These are phyloP conservation scores for Hyles vespertilio DNA, from an alignment of 1,140 invertebrate species.

Conservation along the genomic window DNA sequence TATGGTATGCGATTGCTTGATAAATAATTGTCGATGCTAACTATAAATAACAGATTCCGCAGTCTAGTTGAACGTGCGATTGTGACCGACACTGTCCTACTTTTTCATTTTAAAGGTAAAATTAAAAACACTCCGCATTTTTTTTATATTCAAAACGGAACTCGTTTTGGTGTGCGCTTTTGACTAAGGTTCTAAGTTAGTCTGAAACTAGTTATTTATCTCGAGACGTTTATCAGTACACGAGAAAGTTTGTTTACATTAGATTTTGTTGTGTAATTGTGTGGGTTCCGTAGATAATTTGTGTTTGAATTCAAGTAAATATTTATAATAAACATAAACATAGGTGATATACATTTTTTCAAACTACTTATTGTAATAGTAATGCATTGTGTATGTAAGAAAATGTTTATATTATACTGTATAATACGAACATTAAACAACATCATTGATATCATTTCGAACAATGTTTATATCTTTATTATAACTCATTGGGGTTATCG, in stretches of 20 bases:
- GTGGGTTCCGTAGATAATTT: too few relatives aligned
- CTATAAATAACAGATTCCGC: constrained; percentile 22
- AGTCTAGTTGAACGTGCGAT: constrained; percentile 14
- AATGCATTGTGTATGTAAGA: too few relatives aligned
- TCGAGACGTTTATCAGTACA: neutral
- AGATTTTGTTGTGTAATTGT: neutral
- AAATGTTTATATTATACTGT: too few relatives aligned
- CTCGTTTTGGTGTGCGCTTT: too few relatives aligned
- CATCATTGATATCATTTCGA: too few relatives aligned
- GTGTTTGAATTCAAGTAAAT: too few relatives aligned
- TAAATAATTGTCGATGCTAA: constrained; percentile 27
- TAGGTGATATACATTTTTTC: too few relatives aligned
- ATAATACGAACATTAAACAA: too few relatives aligned
- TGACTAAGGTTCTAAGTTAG: neutral
- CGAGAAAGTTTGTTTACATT: constrained; percentile 3
- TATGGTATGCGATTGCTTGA: constrained; percentile 25
- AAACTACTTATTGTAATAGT: too few relatives aligned
- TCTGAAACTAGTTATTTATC: constrained; percentile 3
- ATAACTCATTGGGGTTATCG: too few relatives aligned
- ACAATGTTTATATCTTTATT: too few relatives aligned
- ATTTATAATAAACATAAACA: too few relatives aligned
- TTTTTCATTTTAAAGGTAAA: constrained; percentile 16
- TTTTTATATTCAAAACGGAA: neutral
- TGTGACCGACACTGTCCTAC: constrained; percentile 9
- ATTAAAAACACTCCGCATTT: constrained; percentile 8